Percentiles rank a stretch among this genome's conserved stretches.
Evolutionary conservation across 2,888 invertebrate species (phyloP).

Genomic region (Cheilosia urbana): DNA sequence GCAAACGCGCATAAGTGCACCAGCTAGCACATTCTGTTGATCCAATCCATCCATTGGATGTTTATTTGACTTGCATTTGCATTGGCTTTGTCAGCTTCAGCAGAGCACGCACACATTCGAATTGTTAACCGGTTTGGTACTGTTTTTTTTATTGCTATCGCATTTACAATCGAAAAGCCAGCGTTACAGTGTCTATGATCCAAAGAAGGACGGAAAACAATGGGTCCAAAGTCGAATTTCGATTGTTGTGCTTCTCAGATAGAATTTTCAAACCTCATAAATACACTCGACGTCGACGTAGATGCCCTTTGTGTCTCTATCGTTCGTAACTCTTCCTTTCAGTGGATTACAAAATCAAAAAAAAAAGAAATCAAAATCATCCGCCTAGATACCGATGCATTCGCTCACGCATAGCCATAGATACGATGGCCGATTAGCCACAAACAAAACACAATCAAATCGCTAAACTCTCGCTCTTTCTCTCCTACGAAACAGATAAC

Average conservation of each 20-base stretch:
- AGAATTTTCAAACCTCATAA: not conserved
- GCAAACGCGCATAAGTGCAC: too few relatives aligned
- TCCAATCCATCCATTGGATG: too few relatives aligned
- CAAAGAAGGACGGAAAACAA: not conserved
- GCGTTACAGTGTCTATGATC: not conserved
- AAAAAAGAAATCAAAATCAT: constrained; percentile 2
- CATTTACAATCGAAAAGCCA: not conserved
- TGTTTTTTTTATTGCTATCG: too few relatives aligned
- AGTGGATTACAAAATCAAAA: constrained; percentile 42
- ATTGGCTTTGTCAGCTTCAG: too few relatives aligned
- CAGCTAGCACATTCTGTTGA: too few relatives aligned
- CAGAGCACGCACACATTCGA: too few relatives aligned
- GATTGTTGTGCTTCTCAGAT: not conserved
- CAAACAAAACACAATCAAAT: not conserved
- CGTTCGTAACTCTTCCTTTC: constrained; percentile 39
- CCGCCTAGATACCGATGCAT: constrained; percentile 33
- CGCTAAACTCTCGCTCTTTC: constrained; percentile 1
- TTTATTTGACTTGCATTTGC: too few relatives aligned
- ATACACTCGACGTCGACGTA: not conserved
- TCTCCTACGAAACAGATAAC: not conserved
- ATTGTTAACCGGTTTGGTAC: too few relatives aligned
- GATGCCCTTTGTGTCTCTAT: not conserved
- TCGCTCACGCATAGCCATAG: not conserved
- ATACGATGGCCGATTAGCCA: not conserved
- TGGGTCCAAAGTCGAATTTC: not conserved